Evolutionary conservation across 1,140 invertebrate genomes (phyloP).

Genomic region (Drosophila varians): DNA sequence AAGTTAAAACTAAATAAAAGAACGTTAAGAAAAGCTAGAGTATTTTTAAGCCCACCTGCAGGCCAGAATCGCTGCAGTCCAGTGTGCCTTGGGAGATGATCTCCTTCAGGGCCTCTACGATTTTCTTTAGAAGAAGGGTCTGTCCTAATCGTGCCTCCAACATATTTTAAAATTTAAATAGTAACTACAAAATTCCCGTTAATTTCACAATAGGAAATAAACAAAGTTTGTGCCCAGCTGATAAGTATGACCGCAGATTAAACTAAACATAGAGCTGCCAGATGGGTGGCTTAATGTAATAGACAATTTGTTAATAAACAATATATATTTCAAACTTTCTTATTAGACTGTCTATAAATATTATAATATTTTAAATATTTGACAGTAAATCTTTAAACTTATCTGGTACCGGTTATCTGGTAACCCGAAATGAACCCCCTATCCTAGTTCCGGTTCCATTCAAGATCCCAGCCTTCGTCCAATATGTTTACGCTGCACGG

Average conservation of each 20-base stretch:
- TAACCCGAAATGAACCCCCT: constrained; percentile 3
- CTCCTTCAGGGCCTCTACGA: constrained; percentile 98
- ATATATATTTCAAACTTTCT: no score
- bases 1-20: no score
- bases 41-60: constrained; percentile 87
- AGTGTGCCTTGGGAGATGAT: constrained; percentile 97
- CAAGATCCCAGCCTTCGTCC: constrained; percentile 5
- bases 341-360: no score
- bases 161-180: constrained; percentile 86
- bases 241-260: not conserved
- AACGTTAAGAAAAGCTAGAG: no score
- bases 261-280: not conserved
- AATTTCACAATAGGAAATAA: constrained; percentile 50
- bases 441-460: not conserved
- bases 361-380: no score
- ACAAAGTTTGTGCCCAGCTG: constrained; percentile 9
- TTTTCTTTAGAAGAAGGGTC: constrained; percentile 96
- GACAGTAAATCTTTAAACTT: no score
- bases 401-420: constrained; percentile 1
- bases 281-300: not conserved
- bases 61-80: constrained; percentile 97
- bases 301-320: not conserved
- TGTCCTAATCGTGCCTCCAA: constrained; percentile 97
- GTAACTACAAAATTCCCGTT: constrained; percentile 11
- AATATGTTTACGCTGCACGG: constrained; percentile 33